A percentile compares a stretch with the other conserved stretches of the same genome.
Evolutionary conservation across 2,113 vertebrate species (phyloP).

Genomic region (Leucosticte australis): DNA sequence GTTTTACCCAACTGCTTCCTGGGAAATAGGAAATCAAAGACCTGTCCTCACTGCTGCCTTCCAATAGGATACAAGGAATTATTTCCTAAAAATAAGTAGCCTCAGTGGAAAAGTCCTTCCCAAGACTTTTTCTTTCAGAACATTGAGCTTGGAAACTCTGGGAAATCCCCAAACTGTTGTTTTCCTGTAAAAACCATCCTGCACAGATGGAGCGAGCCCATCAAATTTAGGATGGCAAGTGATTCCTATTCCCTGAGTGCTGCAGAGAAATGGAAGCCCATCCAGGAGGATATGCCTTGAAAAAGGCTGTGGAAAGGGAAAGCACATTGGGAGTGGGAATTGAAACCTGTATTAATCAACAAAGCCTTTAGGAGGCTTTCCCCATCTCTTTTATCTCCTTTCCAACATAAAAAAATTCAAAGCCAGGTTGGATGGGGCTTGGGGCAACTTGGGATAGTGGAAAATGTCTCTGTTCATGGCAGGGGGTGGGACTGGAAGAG

Average conservation of each 20-base stretch:
- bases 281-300: neutral
- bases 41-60: neutral
- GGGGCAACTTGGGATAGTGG: neutral
- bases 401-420: neutral
- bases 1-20: neutral
- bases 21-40: neutral
- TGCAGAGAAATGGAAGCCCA: neutral
- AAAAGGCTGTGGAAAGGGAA: neutral
- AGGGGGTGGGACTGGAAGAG: neutral
- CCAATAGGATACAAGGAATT: neutral
- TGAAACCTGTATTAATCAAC: neutral
- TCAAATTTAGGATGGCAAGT: neutral
- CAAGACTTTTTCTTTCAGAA: neutral
- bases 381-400: neutral
- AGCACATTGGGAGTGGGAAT: neutral
- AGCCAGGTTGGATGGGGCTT: neutral
- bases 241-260: rapidly evolving
- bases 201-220: neutral
- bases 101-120: neutral
- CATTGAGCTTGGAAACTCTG: neutral
- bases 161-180: neutral
- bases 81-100: neutral
- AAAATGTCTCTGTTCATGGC: neutral
- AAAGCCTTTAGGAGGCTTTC: neutral
- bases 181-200: neutral